Percentiles rank a stretch among this genome's conserved stretches.
phyloP scores from a whole-genome alignment of 2,797 vertebrate species.

The Cossypha niveicapilla region DNA sequence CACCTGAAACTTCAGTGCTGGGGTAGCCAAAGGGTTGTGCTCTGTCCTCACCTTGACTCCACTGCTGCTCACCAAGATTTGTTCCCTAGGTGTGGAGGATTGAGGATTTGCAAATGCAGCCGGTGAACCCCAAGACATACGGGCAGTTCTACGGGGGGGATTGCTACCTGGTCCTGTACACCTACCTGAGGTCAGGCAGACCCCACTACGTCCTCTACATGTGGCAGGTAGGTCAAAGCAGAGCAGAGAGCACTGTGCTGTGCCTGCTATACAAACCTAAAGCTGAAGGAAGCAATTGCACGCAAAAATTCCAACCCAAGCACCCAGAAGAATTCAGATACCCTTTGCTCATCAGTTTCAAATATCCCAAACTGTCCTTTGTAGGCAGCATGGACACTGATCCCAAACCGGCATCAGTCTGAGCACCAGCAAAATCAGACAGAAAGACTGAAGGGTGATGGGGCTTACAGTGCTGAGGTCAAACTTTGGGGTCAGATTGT shows the following conservation, averaged over 20 bases:
- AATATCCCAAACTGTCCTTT: not conserved
- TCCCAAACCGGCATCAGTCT: not conserved
- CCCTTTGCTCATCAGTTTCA: not conserved
- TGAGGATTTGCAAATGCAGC: conserved; percentile 81
- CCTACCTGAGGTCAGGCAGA: conserved; percentile 77
- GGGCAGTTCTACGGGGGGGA: conserved; percentile 92
- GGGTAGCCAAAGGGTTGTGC: not conserved
- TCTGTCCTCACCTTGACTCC: not conserved
- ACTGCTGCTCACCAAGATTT: not conserved
- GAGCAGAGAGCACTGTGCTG: not conserved
- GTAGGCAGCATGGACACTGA: not conserved
- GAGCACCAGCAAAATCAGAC: not conserved
- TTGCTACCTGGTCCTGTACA: conserved; percentile 89
- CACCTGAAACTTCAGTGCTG: not conserved
- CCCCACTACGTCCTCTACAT: conserved; percentile 87
- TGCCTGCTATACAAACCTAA: not conserved
- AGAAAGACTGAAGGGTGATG: not conserved
- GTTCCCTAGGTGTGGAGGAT: conserved; percentile 85
- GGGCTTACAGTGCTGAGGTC: not conserved
- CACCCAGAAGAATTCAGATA: not conserved
- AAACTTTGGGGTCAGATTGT: not conserved
- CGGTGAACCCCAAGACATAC: conserved; percentile 77
- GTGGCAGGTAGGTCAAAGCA: conserved; percentile 82
- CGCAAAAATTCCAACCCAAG: not conserved
- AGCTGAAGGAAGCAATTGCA: not conserved